Evolutionary conservation across 1,140 invertebrate genomes (phyloP).

Genomic region (Drosophila trapezifrons): DNA sequence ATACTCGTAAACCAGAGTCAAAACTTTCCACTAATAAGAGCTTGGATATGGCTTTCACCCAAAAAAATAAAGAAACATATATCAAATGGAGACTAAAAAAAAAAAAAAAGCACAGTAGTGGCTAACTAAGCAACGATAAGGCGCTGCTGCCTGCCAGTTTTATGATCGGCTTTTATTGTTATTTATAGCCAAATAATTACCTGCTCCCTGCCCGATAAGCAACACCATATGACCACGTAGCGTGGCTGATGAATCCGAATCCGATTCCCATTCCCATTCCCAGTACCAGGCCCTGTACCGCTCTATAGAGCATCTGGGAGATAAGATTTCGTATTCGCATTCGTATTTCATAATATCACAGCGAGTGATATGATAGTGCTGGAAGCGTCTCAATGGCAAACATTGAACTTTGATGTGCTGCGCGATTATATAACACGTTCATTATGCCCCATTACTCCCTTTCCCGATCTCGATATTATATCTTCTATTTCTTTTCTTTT

Average conservation of each 20-base stretch:
- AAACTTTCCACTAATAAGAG: constrained; percentile 58
- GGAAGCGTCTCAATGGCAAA: constrained; percentile 44
- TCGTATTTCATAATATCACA: constrained; percentile 50
- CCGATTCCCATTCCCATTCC: constrained; percentile 19
- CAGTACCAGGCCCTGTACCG: background rate
- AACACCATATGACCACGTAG: constrained; percentile 33
- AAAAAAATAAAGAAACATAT: background rate
- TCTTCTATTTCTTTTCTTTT: background rate
- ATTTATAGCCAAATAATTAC: constrained; percentile 78
- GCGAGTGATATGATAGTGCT: constrained; percentile 45
- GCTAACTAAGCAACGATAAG: constrained; percentile 29
- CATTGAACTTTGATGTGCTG: constrained; percentile 49
- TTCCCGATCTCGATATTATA: background rate
- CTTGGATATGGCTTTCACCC: constrained; percentile 24
- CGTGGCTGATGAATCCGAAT: constrained; percentile 34
- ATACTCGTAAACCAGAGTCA: constrained; percentile 22
- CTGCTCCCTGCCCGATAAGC: constrained; percentile 53
- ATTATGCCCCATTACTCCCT: constrained; percentile 35
- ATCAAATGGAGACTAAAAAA: background rate
- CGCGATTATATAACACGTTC: constrained; percentile 44
- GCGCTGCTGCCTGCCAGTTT: constrained; percentile 22
- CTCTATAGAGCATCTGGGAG: constrained; percentile 29
- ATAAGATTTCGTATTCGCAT: constrained; percentile 44
- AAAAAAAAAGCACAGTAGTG: constrained; percentile 13
- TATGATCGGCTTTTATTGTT: constrained; percentile 71